A percentile compares a stretch with the other conserved stretches of the same genome.
phyloP scores from a whole-genome alignment of 2,888 invertebrate genomes.

The Pristionchus exspectatus region DNA sequence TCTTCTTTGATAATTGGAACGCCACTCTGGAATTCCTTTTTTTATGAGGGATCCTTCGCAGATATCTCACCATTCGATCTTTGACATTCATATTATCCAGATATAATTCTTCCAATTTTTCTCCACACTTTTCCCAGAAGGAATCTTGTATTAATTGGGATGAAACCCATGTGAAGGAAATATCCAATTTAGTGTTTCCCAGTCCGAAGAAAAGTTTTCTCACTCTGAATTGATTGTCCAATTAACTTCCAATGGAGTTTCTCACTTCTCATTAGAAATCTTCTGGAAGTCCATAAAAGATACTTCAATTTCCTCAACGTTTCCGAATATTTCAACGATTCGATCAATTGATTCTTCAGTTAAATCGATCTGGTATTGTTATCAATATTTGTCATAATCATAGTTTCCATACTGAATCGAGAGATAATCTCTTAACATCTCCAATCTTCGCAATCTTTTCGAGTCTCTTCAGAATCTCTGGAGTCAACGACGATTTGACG shows the following conservation, averaged over 20 bases:
- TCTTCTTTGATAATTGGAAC: slow-evolving; percentile 17
- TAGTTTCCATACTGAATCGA: background rate
- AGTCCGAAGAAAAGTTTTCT: slow-evolving; percentile 12
- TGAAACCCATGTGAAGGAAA: background rate
- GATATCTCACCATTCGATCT: background rate
- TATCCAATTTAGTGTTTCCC: background rate
- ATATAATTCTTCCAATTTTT: background rate
- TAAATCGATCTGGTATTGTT: background rate
- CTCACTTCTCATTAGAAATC: background rate
- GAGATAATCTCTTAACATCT: background rate
- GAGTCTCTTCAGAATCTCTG: background rate
- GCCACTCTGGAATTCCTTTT: background rate
- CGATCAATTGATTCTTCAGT: slow-evolving; percentile 23
- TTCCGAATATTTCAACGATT: background rate
- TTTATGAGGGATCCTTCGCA: background rate
- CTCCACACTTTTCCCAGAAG: slow-evolving; percentile 1
- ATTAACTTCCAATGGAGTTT: background rate
- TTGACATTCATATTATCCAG: background rate
- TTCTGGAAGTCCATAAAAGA: background rate
- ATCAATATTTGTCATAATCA: background rate
- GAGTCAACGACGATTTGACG: background rate
- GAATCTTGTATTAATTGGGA: background rate
- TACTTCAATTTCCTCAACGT: background rate
- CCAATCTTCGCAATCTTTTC: background rate
- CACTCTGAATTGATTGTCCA: background rate